Evolutionary conservation across 2,797 vertebrate genomes (phyloP).

Genomic region (Neolamprologus multifasciatus): DNA sequence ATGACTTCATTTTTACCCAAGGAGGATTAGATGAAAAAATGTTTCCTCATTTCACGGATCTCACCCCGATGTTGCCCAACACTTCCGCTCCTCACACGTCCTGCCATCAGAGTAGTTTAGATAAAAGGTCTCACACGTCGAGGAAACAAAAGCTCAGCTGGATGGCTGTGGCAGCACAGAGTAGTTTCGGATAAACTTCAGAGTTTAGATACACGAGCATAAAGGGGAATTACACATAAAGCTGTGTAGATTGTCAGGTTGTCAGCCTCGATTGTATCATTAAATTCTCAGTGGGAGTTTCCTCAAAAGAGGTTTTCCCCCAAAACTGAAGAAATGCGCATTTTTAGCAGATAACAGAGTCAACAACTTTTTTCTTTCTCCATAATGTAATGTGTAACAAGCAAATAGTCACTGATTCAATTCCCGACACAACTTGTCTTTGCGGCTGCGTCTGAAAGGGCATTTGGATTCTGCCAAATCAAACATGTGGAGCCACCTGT

Average conservation of each 20-base stretch:
- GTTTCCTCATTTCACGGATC: neutral
- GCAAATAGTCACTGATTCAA: neutral
- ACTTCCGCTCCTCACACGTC: neutral
- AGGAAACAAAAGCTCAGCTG: neutral
- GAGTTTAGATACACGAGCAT: neutral
- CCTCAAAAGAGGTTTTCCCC: neutral
- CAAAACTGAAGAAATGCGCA: neutral
- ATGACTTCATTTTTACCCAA: neutral
- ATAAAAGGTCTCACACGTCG: neutral
- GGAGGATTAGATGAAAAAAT: neutral
- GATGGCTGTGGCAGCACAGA: neutral
- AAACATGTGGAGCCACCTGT: neutral
- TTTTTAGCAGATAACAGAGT: neutral
- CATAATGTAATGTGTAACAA: neutral
- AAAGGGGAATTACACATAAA: neutral
- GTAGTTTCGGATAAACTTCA: constrained; percentile 6
- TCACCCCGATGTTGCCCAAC: neutral
- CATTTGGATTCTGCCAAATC: neutral
- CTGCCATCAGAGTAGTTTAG: neutral
- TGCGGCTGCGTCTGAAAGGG: neutral
- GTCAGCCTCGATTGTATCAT: neutral
- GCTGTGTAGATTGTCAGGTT: neutral
- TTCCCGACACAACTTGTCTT: neutral
- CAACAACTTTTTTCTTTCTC: neutral
- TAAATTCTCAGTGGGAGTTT: neutral